Percentiles rank a stretch among this genome's conserved stretches.
Conservation (phyloP, 2,113 vertebrate species). For the Thinocorus orbignyianus region DNA sequence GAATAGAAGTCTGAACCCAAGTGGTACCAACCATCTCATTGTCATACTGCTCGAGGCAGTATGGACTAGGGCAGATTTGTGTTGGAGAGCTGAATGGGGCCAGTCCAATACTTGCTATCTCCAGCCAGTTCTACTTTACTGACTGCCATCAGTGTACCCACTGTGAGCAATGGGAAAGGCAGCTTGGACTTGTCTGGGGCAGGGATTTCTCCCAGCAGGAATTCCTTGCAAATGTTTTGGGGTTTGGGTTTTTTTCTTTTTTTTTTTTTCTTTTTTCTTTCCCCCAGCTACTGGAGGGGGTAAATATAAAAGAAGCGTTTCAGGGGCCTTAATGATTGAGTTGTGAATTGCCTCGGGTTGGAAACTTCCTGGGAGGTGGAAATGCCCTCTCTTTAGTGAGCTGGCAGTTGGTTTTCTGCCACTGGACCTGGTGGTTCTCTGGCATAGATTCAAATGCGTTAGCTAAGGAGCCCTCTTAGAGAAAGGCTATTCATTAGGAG, state of each 20-base stretch:
- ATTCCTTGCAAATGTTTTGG: neutral
- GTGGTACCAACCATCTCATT: neutral
- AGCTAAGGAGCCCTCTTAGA: neutral
- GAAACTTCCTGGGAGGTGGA: neutral
- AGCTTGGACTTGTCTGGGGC: neutral
- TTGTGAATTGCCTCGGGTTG: neutral
- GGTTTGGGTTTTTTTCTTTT: neutral
- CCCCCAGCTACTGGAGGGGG: neutral
- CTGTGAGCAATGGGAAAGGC: neutral
- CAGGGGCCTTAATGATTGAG: neutral
- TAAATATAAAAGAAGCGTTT: neutral
- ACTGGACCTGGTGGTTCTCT: neutral
- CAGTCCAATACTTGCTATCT: neutral
- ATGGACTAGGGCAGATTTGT: neutral
- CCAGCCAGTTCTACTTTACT: neutral
- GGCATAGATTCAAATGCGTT: conserved; percentile 13
- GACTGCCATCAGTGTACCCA: neutral
- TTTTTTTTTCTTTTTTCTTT: neutral
- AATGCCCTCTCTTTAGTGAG: neutral
- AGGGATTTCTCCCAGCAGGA: neutral
- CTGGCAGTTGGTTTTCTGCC: conserved; percentile 6
- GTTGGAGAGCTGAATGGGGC: neutral
- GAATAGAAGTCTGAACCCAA: neutral
- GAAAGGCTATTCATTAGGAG: conserved; percentile 46
- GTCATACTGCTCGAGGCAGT: neutral